Evolutionary conservation across 2,113 vertebrate species (phyloP).

Genomic region (Uropsilus gracilis): DNA sequence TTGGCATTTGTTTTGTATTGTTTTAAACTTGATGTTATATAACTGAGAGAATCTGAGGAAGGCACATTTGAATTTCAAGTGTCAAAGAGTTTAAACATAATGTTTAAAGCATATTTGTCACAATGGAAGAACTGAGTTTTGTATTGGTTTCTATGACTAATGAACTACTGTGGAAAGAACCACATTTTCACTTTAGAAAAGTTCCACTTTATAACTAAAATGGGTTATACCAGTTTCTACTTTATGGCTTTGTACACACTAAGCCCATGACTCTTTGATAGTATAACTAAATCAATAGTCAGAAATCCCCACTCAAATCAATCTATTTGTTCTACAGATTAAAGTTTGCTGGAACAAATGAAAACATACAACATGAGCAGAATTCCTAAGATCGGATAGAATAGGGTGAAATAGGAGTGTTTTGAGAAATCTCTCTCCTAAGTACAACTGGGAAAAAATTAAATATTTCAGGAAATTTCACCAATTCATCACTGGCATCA

Average conservation of each 20-base stretch:
- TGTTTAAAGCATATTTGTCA: background rate
- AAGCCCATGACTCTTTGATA: background rate
- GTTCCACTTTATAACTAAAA: background rate
- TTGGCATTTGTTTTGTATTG: background rate
- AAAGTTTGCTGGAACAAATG: background rate
- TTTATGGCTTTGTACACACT: background rate
- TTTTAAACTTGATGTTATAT: background rate
- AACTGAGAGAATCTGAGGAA: background rate
- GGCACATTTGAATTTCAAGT: background rate
- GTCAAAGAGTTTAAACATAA: background rate
- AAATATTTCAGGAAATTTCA: no score
- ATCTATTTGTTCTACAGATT: background rate
- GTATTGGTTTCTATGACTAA: background rate
- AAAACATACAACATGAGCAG: background rate
- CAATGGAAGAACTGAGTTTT: background rate
- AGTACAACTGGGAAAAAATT: no score
- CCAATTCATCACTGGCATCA: no score
- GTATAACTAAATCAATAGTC: background rate
- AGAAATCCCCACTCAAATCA: background rate
- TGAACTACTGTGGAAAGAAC: background rate
- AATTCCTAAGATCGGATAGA: no score
- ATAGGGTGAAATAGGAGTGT: no score
- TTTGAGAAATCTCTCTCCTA: no score
- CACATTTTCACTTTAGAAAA: background rate
- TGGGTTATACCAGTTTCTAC: background rate